A percentile compares a stretch with the other conserved stretches of the same genome.
phyloP scores from a whole-genome alignment of 2,797 vertebrate genomes.

The Carapus acus region DNA sequence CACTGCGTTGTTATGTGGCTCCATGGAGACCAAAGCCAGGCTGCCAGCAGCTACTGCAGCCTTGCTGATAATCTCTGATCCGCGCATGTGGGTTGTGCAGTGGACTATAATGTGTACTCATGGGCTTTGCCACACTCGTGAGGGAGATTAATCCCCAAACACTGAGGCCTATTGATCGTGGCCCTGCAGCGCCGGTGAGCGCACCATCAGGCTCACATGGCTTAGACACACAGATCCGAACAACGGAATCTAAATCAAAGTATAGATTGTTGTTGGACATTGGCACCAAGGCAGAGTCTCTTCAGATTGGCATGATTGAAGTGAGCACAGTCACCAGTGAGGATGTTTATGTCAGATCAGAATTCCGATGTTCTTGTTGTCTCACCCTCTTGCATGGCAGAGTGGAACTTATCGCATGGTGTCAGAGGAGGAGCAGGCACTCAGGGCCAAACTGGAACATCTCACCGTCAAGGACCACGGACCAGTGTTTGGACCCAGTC shows the following conservation, averaged over 20 bases:
- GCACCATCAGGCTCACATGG: no score
- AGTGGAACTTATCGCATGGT: conserved; percentile 90
- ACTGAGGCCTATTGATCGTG: conserved; percentile 63
- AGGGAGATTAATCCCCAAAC: conserved; percentile 65
- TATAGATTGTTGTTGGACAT: no score
- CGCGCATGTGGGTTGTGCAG: conserved; percentile 30
- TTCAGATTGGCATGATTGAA: no score
- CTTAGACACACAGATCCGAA: no score
- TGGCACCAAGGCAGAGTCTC: no score
- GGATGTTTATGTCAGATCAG: not conserved
- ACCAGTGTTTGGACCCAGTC: conserved; percentile 80
- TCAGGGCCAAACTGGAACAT: conserved; percentile 85
- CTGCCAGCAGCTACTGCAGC: conserved; percentile 30
- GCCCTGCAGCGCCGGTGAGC: conserved; percentile 7
- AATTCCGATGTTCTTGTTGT: no score
- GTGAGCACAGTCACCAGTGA: no score
- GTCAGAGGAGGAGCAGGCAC: conserved; percentile 92
- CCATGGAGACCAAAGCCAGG: conserved; percentile 40
- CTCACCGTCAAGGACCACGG: conserved; percentile 95
- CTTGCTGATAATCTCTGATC: conserved; percentile 52
- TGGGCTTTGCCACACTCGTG: conserved; percentile 64
- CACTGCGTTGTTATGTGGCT: conserved; percentile 17
- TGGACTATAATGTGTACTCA: conserved; percentile 38
- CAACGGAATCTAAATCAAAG: no score
- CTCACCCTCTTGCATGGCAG: conserved; percentile 53